phyloP scores from a whole-genome alignment of 2,888 invertebrate species.

The Epiblema foenella region DNA sequence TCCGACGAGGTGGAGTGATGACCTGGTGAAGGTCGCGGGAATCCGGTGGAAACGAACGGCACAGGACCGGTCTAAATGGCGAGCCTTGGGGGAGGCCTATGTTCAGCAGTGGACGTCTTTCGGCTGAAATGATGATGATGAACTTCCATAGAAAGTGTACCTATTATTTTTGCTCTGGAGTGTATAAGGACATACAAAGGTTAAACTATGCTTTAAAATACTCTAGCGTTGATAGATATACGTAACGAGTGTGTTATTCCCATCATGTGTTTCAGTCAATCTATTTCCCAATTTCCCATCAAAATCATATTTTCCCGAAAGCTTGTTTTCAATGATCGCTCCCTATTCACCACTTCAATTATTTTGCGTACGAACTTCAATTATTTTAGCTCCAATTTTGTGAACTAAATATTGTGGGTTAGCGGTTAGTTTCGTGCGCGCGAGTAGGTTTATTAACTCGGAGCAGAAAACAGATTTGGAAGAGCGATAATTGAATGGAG shows the following conservation, averaged over 20 bases:
- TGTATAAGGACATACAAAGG: no score
- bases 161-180: no score
- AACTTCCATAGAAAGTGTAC: no score
- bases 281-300: conserved; percentile 5
- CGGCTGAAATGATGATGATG: no score
- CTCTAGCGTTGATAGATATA: neutral
- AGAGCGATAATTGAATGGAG: no score
- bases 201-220: neutral
- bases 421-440: neutral
- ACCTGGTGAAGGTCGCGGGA: no score
- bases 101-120: no score
- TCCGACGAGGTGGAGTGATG: no score
- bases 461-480: no score
- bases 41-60: no score
- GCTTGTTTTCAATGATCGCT: neutral
- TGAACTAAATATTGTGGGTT: conserved; percentile 3
- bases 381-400: conserved; percentile 10
- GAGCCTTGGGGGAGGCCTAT: no score
- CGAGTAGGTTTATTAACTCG: neutral
- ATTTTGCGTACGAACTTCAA: conserved; percentile 24
- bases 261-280: neutral
- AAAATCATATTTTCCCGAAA: conserved; percentile 6
- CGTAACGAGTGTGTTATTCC: neutral
- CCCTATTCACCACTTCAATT: conserved; percentile 4
- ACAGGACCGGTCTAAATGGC: no score